These are phyloP conservation scores for Strigamia maritima DNA, from an alignment of 2,888 invertebrate genomes.

Conservation along the genomic window DNA sequence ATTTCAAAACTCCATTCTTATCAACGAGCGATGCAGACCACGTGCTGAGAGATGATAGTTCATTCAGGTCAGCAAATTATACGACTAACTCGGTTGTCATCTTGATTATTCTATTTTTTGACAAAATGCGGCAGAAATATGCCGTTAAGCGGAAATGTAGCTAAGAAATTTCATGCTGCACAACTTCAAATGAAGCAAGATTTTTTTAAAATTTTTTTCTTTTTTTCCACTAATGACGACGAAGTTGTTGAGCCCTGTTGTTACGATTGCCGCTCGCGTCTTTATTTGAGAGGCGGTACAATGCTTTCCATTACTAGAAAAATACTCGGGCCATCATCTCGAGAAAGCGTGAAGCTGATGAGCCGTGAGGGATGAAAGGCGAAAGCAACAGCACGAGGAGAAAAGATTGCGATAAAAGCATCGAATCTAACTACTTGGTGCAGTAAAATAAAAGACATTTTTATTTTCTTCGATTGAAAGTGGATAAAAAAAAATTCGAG, in stretches of 20 bases:
- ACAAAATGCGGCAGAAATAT: neutral
- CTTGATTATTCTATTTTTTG: neutral
- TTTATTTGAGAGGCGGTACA: neutral
- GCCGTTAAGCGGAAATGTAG: neutral
- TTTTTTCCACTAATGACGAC: neutral
- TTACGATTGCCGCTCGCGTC: neutral
- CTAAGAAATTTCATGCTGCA: neutral
- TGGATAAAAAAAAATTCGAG: neutral
- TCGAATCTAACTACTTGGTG: neutral
- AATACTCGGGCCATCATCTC: constrained; percentile 13
- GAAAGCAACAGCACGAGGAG: neutral
- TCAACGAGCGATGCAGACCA: neutral
- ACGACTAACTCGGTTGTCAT: neutral
- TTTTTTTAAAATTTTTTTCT: neutral
- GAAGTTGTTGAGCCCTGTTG: neutral
- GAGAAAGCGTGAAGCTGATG: constrained; percentile 1
- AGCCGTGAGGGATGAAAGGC: constrained; percentile 20
- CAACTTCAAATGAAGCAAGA: neutral
- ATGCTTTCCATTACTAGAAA: constrained; percentile 8
- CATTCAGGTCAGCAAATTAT: neutral
- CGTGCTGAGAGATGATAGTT: neutral
- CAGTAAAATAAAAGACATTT: constrained; percentile 23
- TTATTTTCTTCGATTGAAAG: constrained; percentile 18
- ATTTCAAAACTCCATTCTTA: neutral
- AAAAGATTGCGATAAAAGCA: constrained; percentile 9